These are phyloP conservation scores for Sturnus vulgaris DNA, from an alignment of 2,113 vertebrate genomes.

Conservation along the genomic window DNA sequence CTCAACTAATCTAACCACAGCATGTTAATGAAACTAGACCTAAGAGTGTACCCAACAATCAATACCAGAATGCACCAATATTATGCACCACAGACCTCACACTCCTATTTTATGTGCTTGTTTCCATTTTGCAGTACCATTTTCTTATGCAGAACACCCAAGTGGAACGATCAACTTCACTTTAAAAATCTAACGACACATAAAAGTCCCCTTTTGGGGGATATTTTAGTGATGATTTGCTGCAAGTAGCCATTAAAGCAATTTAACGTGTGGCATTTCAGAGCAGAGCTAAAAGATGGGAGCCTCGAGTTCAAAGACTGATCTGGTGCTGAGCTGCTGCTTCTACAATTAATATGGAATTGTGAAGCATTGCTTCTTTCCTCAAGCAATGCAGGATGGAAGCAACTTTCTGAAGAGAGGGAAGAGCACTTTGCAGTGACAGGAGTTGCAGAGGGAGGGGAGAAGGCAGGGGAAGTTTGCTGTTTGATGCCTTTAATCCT, in stretches of 20 bases:
- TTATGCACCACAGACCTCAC: not conserved
- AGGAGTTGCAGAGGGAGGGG: not conserved
- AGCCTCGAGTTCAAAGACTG: not conserved
- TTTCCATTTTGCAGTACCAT: not conserved
- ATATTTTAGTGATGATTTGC: not conserved
- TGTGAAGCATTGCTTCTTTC: not conserved
- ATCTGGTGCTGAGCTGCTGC: constrained; percentile 18
- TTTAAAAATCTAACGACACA: not conserved
- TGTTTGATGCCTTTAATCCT: constrained; percentile 1
- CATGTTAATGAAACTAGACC: not conserved
- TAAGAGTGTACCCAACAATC: not conserved
- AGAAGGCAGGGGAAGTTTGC: not conserved
- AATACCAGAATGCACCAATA: not conserved
- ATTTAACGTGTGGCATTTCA: constrained; percentile 48
- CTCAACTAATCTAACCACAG: not conserved
- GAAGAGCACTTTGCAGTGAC: not conserved
- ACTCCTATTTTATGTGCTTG: not conserved
- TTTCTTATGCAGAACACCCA: not conserved
- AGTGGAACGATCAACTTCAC: not conserved
- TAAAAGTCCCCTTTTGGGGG: not conserved
- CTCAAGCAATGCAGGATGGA: not conserved
- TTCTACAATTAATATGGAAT: not conserved
- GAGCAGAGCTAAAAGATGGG: constrained; percentile 26
- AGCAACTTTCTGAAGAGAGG: not conserved
- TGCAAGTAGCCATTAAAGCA: constrained; percentile 51